Percentiles rank a stretch among this genome's conserved stretches.
These are phyloP conservation scores for Corynorhinus townsendii DNA, from an alignment of 2,113 vertebrate genomes.

Conservation along the genomic window DNA sequence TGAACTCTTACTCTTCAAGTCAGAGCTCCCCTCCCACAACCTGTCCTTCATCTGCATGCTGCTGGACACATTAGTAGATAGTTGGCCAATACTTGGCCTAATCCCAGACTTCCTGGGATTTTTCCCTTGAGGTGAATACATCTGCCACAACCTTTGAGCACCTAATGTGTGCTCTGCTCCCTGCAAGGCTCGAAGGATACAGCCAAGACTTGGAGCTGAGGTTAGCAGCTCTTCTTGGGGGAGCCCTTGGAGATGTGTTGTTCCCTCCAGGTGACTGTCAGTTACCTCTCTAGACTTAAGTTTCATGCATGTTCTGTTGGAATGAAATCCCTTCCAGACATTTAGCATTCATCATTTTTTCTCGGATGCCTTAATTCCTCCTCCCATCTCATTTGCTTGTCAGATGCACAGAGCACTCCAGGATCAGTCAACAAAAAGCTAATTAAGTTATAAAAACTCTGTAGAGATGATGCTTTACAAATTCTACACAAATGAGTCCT, in stretches of 20 bases:
- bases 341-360: not conserved
- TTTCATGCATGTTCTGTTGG: not conserved
- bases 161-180: not conserved
- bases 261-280: not conserved
- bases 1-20: not conserved
- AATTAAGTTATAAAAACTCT: slow-evolving; percentile 54
- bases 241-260: not conserved
- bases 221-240: not conserved
- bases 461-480: slow-evolving; percentile 45
- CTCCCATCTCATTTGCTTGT: not conserved
- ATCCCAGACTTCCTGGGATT: not conserved
- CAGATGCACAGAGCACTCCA: not conserved
- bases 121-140: not conserved
- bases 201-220: not conserved
- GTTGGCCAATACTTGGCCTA: not conserved
- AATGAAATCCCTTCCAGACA: not conserved
- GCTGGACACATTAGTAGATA: not conserved
- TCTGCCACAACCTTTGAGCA: not conserved
- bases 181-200: not conserved
- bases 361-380: not conserved
- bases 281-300: not conserved
- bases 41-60: not conserved
- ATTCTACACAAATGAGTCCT: not conserved
- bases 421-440: slow-evolving; percentile 23
- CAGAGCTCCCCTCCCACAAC: too few relatives aligned